These are phyloP conservation scores for Limnothrissa miodon DNA, from an alignment of 2,113 vertebrate genomes.

Conservation along the genomic window DNA sequence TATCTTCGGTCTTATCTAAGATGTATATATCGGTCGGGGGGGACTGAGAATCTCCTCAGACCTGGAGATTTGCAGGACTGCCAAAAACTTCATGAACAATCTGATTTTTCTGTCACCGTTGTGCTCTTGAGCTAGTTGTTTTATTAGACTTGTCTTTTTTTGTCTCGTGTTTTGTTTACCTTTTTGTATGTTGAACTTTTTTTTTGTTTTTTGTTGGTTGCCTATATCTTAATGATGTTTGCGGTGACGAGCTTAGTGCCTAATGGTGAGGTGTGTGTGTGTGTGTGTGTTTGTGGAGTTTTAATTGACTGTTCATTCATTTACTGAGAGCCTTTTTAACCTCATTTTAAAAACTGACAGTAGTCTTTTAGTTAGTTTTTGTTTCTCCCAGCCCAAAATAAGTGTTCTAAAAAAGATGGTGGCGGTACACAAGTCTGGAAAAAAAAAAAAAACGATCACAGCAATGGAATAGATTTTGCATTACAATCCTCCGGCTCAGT, in stretches of 20 bases:
- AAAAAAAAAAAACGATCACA: neutral
- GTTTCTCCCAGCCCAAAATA: neutral
- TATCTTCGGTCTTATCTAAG: neutral
- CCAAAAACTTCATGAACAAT: slow-evolving; percentile 66
- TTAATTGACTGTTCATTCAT: slow-evolving; percentile 13
- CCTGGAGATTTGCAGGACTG: slow-evolving; percentile 64
- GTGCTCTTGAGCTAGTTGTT: slow-evolving; percentile 37
- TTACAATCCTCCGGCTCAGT: too few species aligned
- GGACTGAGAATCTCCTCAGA: slow-evolving; percentile 26
- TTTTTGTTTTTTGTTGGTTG: neutral
- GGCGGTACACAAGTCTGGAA: neutral
- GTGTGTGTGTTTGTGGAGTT: slow-evolving; percentile 22
- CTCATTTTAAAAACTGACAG: neutral
- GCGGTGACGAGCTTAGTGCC: slow-evolving; percentile 21
- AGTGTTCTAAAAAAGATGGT: neutral
- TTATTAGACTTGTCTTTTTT: neutral
- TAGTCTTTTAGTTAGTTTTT: neutral
- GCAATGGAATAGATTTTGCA: too few species aligned
- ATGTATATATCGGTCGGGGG: slow-evolving; percentile 25
- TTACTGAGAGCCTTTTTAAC: neutral
- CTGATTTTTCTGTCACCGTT: slow-evolving; percentile 58
- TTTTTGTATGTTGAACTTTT: neutral
- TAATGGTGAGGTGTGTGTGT: slow-evolving; percentile 27
- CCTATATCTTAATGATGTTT: slow-evolving; percentile 15
- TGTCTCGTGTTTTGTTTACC: neutral